Evolutionary conservation across 2,888 invertebrate genomes (phyloP), one percentile per base, ranked within the genome.

Genomic region (Napeogenes sylphis): DNA sequence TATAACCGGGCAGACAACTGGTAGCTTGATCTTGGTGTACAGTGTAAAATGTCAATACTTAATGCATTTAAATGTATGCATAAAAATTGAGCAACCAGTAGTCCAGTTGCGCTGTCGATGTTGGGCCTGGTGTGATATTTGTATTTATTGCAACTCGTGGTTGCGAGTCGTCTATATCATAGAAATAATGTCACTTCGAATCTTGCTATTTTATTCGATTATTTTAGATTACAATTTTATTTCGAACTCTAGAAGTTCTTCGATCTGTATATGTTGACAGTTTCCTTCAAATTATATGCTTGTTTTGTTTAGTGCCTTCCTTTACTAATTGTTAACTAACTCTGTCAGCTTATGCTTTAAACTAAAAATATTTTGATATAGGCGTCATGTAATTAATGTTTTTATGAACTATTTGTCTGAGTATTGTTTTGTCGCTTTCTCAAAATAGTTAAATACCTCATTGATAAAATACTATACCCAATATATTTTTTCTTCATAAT

Each of bases 141-240:
- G 62, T 71, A 70, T 71, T 70, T 71, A 72, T 71, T 69, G 62
- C 68, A 67, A 70, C 67, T 58, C 67, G 55, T 55, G 65, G 66
- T 70, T 69, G 65, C 58, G 61, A 53, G 14, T 63, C 57, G 56
- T 62, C 62, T 68, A 60, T 69, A 58, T 66, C 60, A 68, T 63
- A 63, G 68, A 61, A 61, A 56, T 63, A 64, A 64, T 61, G 51
- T 66, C 64, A 61, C 63, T 58, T 53, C 55, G 58, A 47, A 58
- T 42, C 38, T 30, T 35, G 21, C 58, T 38, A 46, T 56, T 57
- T 59, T 61, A 57, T 32, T 21, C 33, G 61, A 62, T 56, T 61
- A 56, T 62, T 53, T 47, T 59, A 54, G 56, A 33, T n/a, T 14
- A 45, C 53, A 47, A 35, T 56, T 12, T 45, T 47, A 47, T 32